These are phyloP conservation scores for Nesoenas mayeri DNA, from an alignment of 2,113 vertebrate species.

Conservation along the genomic window DNA sequence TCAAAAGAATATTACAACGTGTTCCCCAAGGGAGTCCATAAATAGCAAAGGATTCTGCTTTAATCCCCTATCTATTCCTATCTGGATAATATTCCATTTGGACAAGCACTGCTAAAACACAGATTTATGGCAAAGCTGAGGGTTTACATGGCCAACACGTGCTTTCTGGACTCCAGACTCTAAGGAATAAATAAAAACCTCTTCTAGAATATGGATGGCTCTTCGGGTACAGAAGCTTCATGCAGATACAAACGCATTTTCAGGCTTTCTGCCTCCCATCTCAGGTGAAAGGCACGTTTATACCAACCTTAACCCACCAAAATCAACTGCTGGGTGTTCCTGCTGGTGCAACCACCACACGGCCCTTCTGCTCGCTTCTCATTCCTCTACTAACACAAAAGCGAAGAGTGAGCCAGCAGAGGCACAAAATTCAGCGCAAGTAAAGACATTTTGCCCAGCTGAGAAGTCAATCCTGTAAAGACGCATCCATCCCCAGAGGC, in stretches of 20 bases:
- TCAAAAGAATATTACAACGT: constrained; percentile 25
- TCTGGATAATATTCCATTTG: constrained; percentile 40
- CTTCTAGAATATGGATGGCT: background rate
- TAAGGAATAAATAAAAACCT: background rate
- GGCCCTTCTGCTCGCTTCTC: background rate
- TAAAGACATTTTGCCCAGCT: background rate
- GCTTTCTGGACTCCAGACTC: background rate
- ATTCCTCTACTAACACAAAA: background rate
- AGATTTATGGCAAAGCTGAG: constrained; percentile 40
- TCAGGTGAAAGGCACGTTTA: background rate
- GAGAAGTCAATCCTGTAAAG: background rate
- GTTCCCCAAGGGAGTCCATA: constrained; percentile 30
- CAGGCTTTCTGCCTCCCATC: background rate
- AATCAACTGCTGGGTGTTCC: background rate
- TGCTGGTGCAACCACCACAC: background rate
- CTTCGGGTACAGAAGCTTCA: background rate
- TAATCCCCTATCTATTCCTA: constrained; percentile 50
- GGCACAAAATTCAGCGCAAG: background rate
- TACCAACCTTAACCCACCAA: background rate
- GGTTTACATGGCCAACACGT: background rate
- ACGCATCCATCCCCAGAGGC: background rate
- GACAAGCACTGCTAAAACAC: constrained; percentile 14
- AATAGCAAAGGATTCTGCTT: constrained; percentile 47
- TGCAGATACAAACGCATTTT: background rate
- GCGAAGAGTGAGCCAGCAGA: fast-evolving